phyloP scores from a whole-genome alignment of 2,888 invertebrate genomes.

The Andrena flavipes region DNA sequence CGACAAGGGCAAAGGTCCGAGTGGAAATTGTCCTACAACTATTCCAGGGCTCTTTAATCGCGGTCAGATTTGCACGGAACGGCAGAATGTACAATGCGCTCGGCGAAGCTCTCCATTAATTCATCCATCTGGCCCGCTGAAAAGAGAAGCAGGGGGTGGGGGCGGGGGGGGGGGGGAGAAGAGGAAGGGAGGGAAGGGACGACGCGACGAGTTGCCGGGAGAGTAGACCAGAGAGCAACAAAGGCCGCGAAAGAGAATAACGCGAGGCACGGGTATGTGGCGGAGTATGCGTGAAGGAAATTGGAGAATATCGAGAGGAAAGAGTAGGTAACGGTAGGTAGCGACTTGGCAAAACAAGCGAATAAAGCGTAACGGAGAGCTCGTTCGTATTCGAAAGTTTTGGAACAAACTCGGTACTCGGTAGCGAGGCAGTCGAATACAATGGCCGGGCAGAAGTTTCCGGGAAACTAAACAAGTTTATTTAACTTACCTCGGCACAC shows the following conservation, averaged over 20 bases:
- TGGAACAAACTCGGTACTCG: slow-evolving; percentile 75
- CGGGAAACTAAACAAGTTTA: slow-evolving; percentile 83
- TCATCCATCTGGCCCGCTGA: too few species aligned
- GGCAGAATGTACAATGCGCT: too few species aligned
- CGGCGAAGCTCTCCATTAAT: too few species aligned
- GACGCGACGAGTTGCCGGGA: background rate
- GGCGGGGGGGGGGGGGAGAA: too few species aligned
- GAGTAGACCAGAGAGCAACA: background rate
- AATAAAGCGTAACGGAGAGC: slow-evolving; percentile 81
- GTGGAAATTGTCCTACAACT: too few species aligned
- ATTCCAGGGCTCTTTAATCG: too few species aligned
- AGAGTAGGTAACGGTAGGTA: slow-evolving; percentile 36
- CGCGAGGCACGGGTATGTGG: background rate
- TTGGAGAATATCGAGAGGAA: background rate
- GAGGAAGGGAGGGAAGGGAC: too few species aligned
- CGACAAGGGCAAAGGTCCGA: too few species aligned
- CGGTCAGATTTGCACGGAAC: too few species aligned
- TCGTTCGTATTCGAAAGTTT: slow-evolving; percentile 82
- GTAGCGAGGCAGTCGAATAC: slow-evolving; percentile 79
- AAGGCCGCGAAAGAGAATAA: background rate
- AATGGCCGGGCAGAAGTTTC: slow-evolving; percentile 81
- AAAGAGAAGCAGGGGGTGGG: too few species aligned
- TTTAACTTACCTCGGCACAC: slow-evolving; percentile 81
- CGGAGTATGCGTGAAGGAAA: background rate
- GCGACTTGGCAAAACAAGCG: slow-evolving; percentile 78